phyloP scores from a whole-genome alignment of 1,140 invertebrate species.

The Diploscapter pachys region DNA sequence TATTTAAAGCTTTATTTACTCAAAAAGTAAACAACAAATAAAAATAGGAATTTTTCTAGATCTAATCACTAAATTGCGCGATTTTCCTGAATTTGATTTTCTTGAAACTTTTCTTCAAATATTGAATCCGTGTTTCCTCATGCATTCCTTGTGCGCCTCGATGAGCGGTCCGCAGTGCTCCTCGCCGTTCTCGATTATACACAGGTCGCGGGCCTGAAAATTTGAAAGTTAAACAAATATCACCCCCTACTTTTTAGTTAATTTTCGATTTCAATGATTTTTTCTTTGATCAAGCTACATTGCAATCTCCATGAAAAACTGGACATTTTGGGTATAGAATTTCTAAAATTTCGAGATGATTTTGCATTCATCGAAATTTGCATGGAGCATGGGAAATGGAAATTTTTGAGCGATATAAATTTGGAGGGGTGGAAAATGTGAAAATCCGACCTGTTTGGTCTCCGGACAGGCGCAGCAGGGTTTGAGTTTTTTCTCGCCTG shows the following conservation, averaged over 20 bases:
- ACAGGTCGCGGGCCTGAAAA: slow-evolving; percentile 50
- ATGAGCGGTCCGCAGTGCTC: slow-evolving; percentile 83
- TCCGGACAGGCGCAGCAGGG: slow-evolving; percentile 97
- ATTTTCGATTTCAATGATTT: not conserved
- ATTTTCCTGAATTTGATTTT: not conserved
- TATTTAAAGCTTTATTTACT: too few relatives aligned
- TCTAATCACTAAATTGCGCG: slow-evolving; percentile 5
- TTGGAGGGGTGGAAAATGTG: too few relatives aligned
- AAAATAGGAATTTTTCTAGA: slow-evolving; percentile 1
- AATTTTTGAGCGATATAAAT: too few relatives aligned
- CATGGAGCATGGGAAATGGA: too few relatives aligned
- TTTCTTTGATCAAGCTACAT: not conserved
- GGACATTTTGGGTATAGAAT: not conserved
- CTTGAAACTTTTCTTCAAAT: slow-evolving; percentile 66
- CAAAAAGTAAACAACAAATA: slow-evolving; percentile 23
- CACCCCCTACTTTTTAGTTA: not conserved
- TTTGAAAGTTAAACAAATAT: not conserved
- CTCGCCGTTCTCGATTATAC: slow-evolving; percentile 87
- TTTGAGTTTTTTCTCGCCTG: slow-evolving; percentile 64
- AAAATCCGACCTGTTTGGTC: slow-evolving; percentile 72
- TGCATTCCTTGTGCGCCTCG: slow-evolving; percentile 92
- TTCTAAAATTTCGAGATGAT: too few relatives aligned
- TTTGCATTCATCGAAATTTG: too few relatives aligned
- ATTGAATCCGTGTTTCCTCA: slow-evolving; percentile 90
- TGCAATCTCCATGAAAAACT: not conserved